Base-by-base conservation (phyloP, 30 jellyfish, hydroid and myxozoan genomes). In the Turritopsis dohrnii region DNA sequence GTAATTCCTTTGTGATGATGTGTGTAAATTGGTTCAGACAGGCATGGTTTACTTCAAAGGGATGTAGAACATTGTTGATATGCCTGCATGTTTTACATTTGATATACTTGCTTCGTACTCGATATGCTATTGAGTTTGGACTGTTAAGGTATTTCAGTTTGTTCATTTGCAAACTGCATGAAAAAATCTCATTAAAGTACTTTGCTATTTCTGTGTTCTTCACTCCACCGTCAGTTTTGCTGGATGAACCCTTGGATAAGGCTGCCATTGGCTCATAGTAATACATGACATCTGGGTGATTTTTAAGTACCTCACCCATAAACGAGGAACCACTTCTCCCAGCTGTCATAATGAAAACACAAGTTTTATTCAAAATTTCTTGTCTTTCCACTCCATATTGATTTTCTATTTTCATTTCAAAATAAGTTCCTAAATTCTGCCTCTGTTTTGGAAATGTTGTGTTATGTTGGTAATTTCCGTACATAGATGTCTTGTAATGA, bases 321-420 rank as follows among this genome's bases (percentile, higher is more conserved):
- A 77, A 29, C 21, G 72, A 26, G 28, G 85, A 77, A 1, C 85
- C 85, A 29, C 73, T 29, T 77, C 85, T 53, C 9, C 85, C 85
- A 1, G 53, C 1, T 19, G 85, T 29, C 28, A 53, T 19, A 28
- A 77, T 77, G 53, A 77, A 77, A 18, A 77, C 30, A 0, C 77
- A 17, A 69, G 77, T 69, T 69, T 69, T 69, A 69, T 69, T 27
- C 31, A 69, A 22, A 69, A 9, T 27, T 16, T 22, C 16, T 27
- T 69, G 28, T 69, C 16, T 23, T 16, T 69, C 16, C 16, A 3
- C 9, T 7, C 31, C 31, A 27, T 23, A 27, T 27, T 69, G 7
- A 27, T 22, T 69, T 22, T 69, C 77, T 16, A 3, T 13, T 3
- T 41, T 41, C 9, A 13, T 41, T 5, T 41, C 9, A 41, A 5